Percentiles rank a stretch among this genome's conserved stretches.
phyloP scores from a whole-genome alignment of 1,140 invertebrate species.

The Papilio polytes region DNA sequence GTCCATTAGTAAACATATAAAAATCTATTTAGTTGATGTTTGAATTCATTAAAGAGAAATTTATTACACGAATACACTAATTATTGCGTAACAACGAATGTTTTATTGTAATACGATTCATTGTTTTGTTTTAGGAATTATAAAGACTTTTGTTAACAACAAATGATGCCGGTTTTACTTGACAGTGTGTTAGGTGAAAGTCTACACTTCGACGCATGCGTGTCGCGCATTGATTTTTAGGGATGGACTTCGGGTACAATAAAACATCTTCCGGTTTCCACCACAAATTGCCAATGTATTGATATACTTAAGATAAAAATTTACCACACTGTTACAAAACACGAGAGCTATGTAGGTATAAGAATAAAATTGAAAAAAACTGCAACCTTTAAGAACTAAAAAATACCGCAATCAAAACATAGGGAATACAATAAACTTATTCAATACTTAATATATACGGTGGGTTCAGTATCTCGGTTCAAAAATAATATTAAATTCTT shows the following conservation, averaged over 20 bases:
- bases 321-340: constrained; percentile 16
- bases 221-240: constrained; percentile 71
- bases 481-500: constrained; percentile 83
- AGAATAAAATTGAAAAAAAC: not conserved
- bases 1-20: constrained; percentile 36
- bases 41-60: constrained; percentile 3
- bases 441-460: constrained; percentile 32
- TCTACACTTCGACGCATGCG: constrained; percentile 63
- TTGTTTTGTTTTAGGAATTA: constrained; percentile 44
- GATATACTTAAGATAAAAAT: not conserved
- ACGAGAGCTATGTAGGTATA: not conserved
- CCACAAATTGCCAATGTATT: constrained; percentile 25
- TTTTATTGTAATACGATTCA: not conserved
- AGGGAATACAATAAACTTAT: not conserved
- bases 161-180: constrained; percentile 56
- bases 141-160: constrained; percentile 45
- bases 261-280: constrained; percentile 8
- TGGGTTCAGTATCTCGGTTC: constrained; percentile 51
- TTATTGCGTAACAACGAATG: constrained; percentile 3
- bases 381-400: not conserved
- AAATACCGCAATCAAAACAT: not conserved
- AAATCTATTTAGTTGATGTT: constrained; percentile 9
- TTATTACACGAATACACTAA: not conserved
- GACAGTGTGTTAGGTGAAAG: constrained; percentile 54
- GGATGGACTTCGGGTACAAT: constrained; percentile 43